These are phyloP conservation scores for Tragopan temminckii DNA, from an alignment of 2,797 vertebrate species.

Conservation along the genomic window DNA sequence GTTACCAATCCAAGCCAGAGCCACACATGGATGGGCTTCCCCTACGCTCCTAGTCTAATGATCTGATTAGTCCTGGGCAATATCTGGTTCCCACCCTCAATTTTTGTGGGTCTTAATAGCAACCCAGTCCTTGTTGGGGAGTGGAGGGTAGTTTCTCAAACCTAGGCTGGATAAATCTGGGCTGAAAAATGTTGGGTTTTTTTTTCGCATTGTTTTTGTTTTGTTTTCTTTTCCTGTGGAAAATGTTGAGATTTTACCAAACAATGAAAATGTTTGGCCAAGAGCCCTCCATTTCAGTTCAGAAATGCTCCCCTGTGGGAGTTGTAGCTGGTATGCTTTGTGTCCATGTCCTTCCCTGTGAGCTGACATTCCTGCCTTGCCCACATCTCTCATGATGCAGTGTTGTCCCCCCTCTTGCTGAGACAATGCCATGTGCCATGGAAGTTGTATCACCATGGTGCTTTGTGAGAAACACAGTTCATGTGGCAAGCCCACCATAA, in stretches of 20 bases:
- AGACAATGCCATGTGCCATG: not conserved
- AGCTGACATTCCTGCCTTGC: conserved; percentile 64
- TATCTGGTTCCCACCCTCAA: not conserved
- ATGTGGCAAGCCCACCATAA: not conserved
- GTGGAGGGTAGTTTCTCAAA: conserved; percentile 12
- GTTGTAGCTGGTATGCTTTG: conserved; percentile 64
- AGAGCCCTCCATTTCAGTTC: conserved; percentile 56
- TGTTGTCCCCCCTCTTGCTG: conserved; percentile 30
- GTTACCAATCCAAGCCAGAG: not conserved
- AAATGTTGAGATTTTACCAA: conserved; percentile 67
- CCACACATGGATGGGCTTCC: not conserved
- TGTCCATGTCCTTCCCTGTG: conserved; percentile 36
- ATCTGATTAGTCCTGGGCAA: not conserved
- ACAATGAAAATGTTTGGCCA: conserved; percentile 68
- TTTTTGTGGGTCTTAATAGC: conserved; percentile 2
- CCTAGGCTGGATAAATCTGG: not conserved
- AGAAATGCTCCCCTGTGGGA: conserved; percentile 34
- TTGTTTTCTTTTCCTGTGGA: conserved; percentile 59
- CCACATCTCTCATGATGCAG: conserved; percentile 30
- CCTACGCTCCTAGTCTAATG: not conserved
- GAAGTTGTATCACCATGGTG: not conserved
- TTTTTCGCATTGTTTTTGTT: conserved; percentile 18
- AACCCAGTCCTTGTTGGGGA: not conserved
- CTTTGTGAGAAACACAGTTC: not conserved
- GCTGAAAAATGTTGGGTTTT: not conserved